Conservation (phyloP, 2,113 vertebrate species). For the Ceyx margarethae region DNA sequence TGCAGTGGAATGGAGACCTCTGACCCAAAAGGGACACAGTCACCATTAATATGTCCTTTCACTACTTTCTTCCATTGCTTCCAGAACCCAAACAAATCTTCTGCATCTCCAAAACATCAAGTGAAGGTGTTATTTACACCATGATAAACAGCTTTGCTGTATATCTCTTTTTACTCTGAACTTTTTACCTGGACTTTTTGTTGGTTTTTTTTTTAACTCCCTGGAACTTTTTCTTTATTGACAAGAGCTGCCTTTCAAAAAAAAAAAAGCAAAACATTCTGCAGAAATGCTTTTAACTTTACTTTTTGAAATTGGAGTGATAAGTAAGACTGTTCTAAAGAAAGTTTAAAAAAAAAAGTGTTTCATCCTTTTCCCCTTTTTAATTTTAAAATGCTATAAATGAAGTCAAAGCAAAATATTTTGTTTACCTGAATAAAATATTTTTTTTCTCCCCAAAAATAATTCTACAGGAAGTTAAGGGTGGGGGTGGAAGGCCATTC, state of each 20-base stretch:
- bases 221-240: not conserved
- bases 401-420: not conserved
- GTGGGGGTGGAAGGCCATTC: not conserved
- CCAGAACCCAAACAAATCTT: not conserved
- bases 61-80: not conserved
- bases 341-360: not conserved
- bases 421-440: not conserved
- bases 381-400: not conserved
- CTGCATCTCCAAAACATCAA: not conserved
- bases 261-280: not conserved
- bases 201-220: not conserved
- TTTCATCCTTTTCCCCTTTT: not conserved
- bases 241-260: not conserved
- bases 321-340: not conserved
- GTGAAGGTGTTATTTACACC: not conserved
- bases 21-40: not conserved
- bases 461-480: not conserved
- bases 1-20: not conserved
- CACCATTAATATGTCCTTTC: not conserved
- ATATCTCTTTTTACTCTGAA: not conserved
- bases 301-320: not conserved
- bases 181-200: not conserved
- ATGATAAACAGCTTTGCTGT: not conserved
- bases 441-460: not conserved
- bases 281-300: not conserved